phyloP scores from a whole-genome alignment of 2,888 invertebrate genomes.

The Hyposoter dolosus region DNA sequence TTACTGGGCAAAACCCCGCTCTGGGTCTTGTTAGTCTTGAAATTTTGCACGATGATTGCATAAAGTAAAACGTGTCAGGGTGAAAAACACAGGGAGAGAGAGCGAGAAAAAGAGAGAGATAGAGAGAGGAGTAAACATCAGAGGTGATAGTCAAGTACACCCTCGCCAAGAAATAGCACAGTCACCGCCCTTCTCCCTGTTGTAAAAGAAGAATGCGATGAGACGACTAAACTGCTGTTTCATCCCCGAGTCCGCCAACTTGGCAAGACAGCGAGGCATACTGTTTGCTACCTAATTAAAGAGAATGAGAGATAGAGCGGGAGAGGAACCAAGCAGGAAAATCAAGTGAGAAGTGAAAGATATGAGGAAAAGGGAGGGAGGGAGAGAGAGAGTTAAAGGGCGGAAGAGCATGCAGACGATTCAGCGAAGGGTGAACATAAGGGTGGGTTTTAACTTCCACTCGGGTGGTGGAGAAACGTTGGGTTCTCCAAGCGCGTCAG shows the following conservation, averaged over 20 bases:
- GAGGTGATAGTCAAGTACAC: constrained; percentile 22
- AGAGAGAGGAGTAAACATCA: constrained; percentile 8
- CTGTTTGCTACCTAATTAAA: constrained; percentile 82
- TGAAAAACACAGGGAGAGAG: constrained; percentile 11
- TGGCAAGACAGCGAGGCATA: constrained; percentile 78
- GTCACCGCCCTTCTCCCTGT: constrained; percentile 5
- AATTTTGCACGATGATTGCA: constrained; percentile 15
- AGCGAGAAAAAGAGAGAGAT: not conserved
- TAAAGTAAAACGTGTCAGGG: constrained; percentile 23
- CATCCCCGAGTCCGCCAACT: constrained; percentile 80
- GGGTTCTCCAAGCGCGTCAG: constrained; percentile 39
- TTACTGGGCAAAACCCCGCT: not conserved
- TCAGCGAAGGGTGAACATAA: constrained; percentile 52
- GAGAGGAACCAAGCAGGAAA: constrained; percentile 38
- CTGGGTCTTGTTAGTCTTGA: constrained; percentile 1
- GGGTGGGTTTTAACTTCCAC: constrained; percentile 60
- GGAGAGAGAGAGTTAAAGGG: constrained; percentile 2
- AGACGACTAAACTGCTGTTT: constrained; percentile 78
- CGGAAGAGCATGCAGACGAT: constrained; percentile 34
- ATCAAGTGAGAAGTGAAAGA: constrained; percentile 32
- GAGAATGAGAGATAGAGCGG: constrained; percentile 73
- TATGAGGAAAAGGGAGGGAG: constrained; percentile 32
- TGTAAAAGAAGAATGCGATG: constrained; percentile 21
- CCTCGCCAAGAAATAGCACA: constrained; percentile 18
- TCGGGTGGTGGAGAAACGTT: constrained; percentile 46